A percentile compares a stretch with the other conserved stretches of the same genome.
Evolutionary conservation across 2,797 vertebrate genomes (phyloP).

Genomic region (Anisognathus igniventris): DNA sequence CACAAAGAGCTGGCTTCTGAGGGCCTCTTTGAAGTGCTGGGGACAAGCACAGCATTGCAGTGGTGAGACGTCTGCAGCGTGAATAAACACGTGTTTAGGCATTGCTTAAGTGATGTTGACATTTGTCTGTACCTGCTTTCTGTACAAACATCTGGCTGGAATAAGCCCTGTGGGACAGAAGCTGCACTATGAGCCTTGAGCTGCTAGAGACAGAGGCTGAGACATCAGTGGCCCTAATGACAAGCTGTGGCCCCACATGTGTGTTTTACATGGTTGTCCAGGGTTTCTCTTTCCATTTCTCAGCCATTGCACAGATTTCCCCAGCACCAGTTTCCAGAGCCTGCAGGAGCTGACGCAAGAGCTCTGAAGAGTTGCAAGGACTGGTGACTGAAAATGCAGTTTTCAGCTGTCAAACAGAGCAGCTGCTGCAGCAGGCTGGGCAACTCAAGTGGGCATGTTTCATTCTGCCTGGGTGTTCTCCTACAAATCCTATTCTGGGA

Average conservation of each 20-base stretch:
- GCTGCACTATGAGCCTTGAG: not conserved
- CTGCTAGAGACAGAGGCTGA: not conserved
- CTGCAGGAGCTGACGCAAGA: not conserved
- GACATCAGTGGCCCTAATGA: not conserved
- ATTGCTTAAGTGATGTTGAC: not conserved
- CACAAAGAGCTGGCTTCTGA: constrained; percentile 28
- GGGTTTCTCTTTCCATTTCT: not conserved
- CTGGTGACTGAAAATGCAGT: not conserved
- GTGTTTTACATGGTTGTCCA: not conserved
- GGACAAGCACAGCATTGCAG: not conserved
- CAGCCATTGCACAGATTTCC: not conserved
- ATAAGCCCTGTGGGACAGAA: not conserved
- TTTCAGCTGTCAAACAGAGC: not conserved
- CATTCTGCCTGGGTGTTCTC: not conserved
- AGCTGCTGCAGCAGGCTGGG: not conserved
- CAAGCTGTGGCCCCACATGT: not conserved
- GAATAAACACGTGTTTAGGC: not conserved
- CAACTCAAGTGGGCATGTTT: rapidly evolving
- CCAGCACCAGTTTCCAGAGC: not conserved
- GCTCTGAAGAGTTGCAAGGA: not conserved
- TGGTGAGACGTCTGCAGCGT: not conserved
- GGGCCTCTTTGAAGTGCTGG: not conserved
- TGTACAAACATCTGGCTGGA: not conserved
- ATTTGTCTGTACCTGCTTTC: not conserved
- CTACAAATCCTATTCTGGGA: not conserved